These are phyloP conservation scores for Palythoa grandis DNA, from an alignment of 92 coral and sea anemone species.

Conservation along the genomic window DNA sequence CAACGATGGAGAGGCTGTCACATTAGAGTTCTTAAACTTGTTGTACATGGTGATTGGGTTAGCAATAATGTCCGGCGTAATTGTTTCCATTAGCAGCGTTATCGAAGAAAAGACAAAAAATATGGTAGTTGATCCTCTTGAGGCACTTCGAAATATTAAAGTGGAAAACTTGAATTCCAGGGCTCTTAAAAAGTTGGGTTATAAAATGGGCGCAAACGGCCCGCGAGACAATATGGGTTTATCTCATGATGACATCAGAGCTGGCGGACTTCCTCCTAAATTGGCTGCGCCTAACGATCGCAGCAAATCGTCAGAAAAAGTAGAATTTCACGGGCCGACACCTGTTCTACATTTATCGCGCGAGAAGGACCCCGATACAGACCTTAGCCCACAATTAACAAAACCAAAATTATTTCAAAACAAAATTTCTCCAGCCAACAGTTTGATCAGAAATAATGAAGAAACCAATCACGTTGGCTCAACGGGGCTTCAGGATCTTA, in stretches of 20 bases:
- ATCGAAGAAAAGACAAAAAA: conserved; percentile 95
- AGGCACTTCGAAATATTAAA: conserved; percentile 76
- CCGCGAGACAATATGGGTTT: conserved; percentile 41
- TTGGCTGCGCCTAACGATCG: conserved; percentile 61
- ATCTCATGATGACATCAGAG: conserved; percentile 53
- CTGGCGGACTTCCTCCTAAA: conserved; percentile 65
- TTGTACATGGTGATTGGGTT: conserved; percentile 94
- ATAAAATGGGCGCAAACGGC: conserved; percentile 64
- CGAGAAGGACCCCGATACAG: conserved; percentile 20
- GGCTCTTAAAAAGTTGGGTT: conserved; percentile 91
- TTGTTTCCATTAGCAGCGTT: conserved; percentile 96
- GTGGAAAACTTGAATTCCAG: conserved; percentile 88
- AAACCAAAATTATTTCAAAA: conserved; percentile 42
- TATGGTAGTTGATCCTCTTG: conserved; percentile 89
- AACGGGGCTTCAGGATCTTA: not conserved
- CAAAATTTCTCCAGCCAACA: conserved; percentile 21
- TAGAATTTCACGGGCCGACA: conserved; percentile 90
- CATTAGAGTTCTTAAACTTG: conserved; percentile 86
- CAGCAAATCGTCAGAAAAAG: conserved; percentile 77
- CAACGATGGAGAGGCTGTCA: conserved; percentile 44
- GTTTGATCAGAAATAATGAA: not conserved
- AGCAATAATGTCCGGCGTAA: conserved; percentile 98
- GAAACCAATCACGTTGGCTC: not conserved
- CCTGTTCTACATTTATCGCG: conserved; percentile 75
- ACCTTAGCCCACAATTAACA: conserved; percentile 7